A percentile compares a stretch with the other conserved stretches of the same genome.
phyloP scores from a whole-genome alignment of 2,113 vertebrate genomes.

The Bucco capensis region DNA sequence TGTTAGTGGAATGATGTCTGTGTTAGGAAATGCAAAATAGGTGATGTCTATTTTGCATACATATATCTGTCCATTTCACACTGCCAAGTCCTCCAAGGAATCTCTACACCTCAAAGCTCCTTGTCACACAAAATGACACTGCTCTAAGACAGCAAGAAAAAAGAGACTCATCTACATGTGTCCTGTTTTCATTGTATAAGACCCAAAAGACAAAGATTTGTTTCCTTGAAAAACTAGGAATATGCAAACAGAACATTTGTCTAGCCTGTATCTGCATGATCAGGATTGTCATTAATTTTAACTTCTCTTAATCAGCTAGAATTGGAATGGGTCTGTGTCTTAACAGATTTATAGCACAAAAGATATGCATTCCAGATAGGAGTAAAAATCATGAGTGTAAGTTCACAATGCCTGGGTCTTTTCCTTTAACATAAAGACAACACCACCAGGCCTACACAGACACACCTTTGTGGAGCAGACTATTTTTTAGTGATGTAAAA shows the following conservation, averaged over 20 bases:
- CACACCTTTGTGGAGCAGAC: background rate
- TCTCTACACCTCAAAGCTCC: background rate
- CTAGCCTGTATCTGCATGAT: background rate
- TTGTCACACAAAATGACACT: accelerated
- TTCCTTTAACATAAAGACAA: background rate
- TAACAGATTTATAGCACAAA: background rate
- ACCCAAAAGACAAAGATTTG: background rate
- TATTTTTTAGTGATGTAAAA: background rate
- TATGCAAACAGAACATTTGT: background rate
- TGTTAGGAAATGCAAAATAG: background rate
- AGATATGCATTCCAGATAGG: background rate
- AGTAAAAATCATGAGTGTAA: background rate
- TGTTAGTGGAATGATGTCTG: background rate
- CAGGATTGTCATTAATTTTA: background rate
- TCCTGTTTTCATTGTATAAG: background rate
- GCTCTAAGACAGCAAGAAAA: background rate
- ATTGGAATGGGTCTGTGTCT: background rate
- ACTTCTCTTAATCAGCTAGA: background rate
- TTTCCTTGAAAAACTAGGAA: background rate
- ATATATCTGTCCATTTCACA: background rate
- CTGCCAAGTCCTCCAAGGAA: background rate
- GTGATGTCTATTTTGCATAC: background rate
- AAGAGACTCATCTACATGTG: background rate
- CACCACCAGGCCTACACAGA: background rate
- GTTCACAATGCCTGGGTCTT: background rate